Evolutionary conservation across 1,140 invertebrate species (phyloP).

Genomic region (Temnothorax nylanderi): DNA sequence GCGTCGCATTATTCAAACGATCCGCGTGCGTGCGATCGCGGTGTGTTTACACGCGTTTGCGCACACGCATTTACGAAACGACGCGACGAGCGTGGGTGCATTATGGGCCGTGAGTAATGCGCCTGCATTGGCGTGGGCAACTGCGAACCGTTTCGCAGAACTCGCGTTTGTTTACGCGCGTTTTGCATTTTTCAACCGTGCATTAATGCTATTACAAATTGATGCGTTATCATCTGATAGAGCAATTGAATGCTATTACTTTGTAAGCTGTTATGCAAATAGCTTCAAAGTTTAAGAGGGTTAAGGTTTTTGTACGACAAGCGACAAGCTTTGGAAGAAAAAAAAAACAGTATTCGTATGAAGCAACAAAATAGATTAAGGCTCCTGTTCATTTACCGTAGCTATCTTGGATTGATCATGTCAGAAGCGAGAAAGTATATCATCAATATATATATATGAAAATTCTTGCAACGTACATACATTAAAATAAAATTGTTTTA

Average conservation of each 20-base stretch:
- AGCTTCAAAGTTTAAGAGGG: not conserved
- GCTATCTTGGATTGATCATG: too few species aligned
- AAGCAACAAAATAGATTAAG: too few species aligned
- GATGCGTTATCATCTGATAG: not conserved
- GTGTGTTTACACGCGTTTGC: slow-evolving; percentile 72
- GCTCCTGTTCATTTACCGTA: too few species aligned
- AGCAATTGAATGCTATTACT: not conserved
- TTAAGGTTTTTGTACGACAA: not conserved
- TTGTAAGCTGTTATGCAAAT: not conserved
- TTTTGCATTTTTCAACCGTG: not conserved
- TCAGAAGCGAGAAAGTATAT: too few species aligned
- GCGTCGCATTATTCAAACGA: slow-evolving; percentile 72
- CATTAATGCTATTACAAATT: not conserved
- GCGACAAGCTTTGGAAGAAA: not conserved
- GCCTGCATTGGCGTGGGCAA: slow-evolving; percentile 39
- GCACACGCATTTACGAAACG: slow-evolving; percentile 61
- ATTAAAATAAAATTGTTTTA: too few species aligned
- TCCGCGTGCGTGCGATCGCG: slow-evolving; percentile 59
- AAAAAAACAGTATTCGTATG: not conserved
- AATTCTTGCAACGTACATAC: too few species aligned
- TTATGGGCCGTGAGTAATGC: slow-evolving; percentile 64
- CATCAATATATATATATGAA: too few species aligned
- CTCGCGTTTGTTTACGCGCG: not conserved
- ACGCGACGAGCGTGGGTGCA: slow-evolving; percentile 51
- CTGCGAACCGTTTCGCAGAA: not conserved